These are phyloP conservation scores for Diachasmimorpha longicaudata DNA, from an alignment of 1,140 invertebrate species.

Conservation along the genomic window DNA sequence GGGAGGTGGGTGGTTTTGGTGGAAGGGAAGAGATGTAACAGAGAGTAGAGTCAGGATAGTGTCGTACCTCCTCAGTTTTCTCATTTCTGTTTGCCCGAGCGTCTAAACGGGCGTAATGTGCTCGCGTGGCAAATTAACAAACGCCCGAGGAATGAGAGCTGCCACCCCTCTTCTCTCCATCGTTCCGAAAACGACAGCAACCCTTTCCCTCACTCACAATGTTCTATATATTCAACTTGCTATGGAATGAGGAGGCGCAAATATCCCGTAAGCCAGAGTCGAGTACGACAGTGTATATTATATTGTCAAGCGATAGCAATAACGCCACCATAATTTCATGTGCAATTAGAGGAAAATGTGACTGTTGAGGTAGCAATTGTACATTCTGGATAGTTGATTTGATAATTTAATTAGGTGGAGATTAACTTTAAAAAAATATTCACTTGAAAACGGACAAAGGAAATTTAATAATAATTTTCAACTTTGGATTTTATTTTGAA, in stretches of 20 bases:
- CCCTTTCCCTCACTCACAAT: conserved; percentile 11
- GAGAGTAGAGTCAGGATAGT: conserved; percentile 18
- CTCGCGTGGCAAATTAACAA: conserved; percentile 52
- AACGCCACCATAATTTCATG: conserved; percentile 50
- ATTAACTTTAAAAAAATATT: neutral
- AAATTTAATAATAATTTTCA: too few relatives aligned
- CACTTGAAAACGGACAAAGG: neutral
- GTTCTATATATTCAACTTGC: neutral
- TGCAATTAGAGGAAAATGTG: conserved; percentile 51
- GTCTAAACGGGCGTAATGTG: conserved; percentile 38
- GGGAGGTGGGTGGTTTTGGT: neutral
- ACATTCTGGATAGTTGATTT: neutral
- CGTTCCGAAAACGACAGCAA: conserved; percentile 24
- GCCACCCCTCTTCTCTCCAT: conserved; percentile 21
- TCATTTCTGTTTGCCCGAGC: conserved; percentile 35
- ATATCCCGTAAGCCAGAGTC: conserved; percentile 7
- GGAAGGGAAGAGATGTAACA: neutral
- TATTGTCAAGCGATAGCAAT: conserved; percentile 37
- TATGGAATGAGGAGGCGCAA: conserved; percentile 16
- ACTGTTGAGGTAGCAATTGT: neutral
- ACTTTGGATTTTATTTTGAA: too few relatives aligned
- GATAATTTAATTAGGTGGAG: neutral
- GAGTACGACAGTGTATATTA: conserved; percentile 29
- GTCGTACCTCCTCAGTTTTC: conserved; percentile 34
- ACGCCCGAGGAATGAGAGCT: conserved; percentile 43